Percentiles rank a stretch among this genome's conserved stretches.
Evolutionary conservation across 2,888 invertebrate species (phyloP).

Genomic region (Lithosia quadra): DNA sequence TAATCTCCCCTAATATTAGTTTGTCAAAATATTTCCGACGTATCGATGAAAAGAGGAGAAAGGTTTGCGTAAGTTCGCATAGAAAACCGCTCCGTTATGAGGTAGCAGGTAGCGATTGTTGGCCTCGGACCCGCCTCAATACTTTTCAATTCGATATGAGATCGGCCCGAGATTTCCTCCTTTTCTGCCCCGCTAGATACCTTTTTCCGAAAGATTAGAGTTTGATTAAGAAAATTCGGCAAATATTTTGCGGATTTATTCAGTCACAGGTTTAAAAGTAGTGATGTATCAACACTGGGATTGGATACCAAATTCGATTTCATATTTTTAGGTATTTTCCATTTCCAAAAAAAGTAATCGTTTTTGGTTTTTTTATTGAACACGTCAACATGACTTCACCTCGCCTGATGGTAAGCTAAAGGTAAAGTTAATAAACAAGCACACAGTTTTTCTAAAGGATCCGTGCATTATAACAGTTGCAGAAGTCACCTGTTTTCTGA

Average conservation of each 20-base stretch:
- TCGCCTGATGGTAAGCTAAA: no score
- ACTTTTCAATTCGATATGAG: constrained; percentile 62
- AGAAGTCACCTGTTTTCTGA: no score
- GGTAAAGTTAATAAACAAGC: no score
- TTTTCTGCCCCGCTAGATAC: constrained; percentile 44
- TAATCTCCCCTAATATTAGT: constrained; percentile 62
- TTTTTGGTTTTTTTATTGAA: no score
- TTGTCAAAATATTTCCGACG: constrained; percentile 59
- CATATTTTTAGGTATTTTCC: background rate
- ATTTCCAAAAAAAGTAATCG: no score
- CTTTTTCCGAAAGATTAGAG: constrained; percentile 57
- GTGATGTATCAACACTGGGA: constrained; percentile 16
- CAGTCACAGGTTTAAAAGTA: constrained; percentile 38
- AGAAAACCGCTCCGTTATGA: constrained; percentile 40
- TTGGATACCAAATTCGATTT: constrained; percentile 20
- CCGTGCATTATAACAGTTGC: no score
- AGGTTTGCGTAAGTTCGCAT: constrained; percentile 47
- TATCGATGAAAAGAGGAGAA: constrained; percentile 57
- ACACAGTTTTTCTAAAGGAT: no score
- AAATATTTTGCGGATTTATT: constrained; percentile 48
- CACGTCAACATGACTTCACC: no score
- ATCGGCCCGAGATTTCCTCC: constrained; percentile 47
- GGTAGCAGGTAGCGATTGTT: constrained; percentile 51
- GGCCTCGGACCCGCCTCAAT: constrained; percentile 51
- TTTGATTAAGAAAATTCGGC: constrained; percentile 53